A percentile compares a stretch with the other conserved stretches of the same genome.
phyloP scores from a whole-genome alignment of 1,140 invertebrate genomes.

The Parapsyche elsis region DNA sequence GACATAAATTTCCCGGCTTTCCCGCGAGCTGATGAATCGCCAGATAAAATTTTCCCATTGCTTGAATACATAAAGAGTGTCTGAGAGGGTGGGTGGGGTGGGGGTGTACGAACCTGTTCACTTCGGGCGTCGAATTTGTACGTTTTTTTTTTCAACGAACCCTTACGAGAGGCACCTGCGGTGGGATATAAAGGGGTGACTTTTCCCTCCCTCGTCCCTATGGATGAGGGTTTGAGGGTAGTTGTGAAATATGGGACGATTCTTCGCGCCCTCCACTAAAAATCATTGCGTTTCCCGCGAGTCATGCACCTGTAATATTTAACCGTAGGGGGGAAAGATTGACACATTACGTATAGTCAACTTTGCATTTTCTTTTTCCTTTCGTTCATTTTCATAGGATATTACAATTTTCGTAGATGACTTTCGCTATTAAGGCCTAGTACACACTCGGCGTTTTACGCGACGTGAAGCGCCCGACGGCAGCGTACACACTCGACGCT shows the following conservation, averaged over 20 bases:
- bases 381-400: too few relatives aligned
- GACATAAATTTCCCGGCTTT: constrained; percentile 43
- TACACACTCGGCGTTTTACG: too few relatives aligned
- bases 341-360: constrained; percentile 43
- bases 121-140: constrained; percentile 14
- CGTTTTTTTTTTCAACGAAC: not conserved
- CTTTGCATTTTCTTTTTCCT: constrained; percentile 9
- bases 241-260: constrained; percentile 49
- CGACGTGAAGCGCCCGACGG: too few relatives aligned
- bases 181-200: too few relatives aligned
- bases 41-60: constrained; percentile 48
- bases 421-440: too few relatives aligned
- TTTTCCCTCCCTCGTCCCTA: constrained; percentile 9
- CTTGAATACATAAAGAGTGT: constrained; percentile 49
- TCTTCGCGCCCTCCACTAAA: constrained; percentile 40
- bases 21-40: constrained; percentile 51
- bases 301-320: constrained; percentile 53
- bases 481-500: too few relatives aligned
- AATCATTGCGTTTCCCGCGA: constrained; percentile 43
- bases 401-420: too few relatives aligned
- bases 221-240: not conserved
- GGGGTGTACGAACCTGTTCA: constrained; percentile 15
- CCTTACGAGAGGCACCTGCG: too few relatives aligned
- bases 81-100: not conserved
- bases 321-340: constrained; percentile 47